These are phyloP conservation scores for Cistogaster globosa DNA, from an alignment of 2,888 invertebrate genomes.

Conservation along the genomic window DNA sequence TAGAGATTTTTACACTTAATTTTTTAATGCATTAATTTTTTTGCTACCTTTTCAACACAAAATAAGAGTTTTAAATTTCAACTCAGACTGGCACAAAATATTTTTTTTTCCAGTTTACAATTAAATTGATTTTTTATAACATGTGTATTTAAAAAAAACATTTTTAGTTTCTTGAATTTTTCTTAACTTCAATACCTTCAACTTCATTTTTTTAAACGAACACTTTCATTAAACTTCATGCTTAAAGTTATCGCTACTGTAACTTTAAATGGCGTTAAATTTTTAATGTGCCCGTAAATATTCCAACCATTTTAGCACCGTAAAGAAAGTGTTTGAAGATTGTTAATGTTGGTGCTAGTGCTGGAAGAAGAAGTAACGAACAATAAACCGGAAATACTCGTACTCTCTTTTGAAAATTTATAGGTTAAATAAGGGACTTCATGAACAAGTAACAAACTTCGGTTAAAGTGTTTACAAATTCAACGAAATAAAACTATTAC, in stretches of 20 bases:
- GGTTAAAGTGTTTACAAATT: constrained; percentile 9
- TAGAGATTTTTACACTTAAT: too few species aligned
- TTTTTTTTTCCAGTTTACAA: too few species aligned
- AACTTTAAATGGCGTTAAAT: constrained; percentile 53
- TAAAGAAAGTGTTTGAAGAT: constrained; percentile 34
- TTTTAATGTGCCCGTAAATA: constrained; percentile 61
- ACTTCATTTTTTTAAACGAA: too few species aligned
- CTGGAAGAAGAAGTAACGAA: constrained; percentile 19
- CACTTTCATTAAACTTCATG: neutral
- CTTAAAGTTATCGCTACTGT: neutral
- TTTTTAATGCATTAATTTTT: too few species aligned
- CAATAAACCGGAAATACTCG: constrained; percentile 60
- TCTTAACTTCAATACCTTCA: neutral
- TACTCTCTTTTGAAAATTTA: constrained; percentile 12
- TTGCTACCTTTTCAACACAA: too few species aligned
- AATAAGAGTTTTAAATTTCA: too few species aligned
- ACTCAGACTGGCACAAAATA: too few species aligned
- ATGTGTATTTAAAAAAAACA: neutral
- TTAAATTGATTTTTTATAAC: too few species aligned
- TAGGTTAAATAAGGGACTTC: constrained; percentile 33
- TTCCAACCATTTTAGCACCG: constrained; percentile 33
- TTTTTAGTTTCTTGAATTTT: neutral
- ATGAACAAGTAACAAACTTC: constrained; percentile 28
- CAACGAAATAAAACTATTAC: neutral
- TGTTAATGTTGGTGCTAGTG: constrained; percentile 20